A percentile compares a stretch with the other conserved stretches of the same genome.
phyloP scores from a whole-genome alignment of 2,113 vertebrate genomes.

The Motacilla alba region DNA sequence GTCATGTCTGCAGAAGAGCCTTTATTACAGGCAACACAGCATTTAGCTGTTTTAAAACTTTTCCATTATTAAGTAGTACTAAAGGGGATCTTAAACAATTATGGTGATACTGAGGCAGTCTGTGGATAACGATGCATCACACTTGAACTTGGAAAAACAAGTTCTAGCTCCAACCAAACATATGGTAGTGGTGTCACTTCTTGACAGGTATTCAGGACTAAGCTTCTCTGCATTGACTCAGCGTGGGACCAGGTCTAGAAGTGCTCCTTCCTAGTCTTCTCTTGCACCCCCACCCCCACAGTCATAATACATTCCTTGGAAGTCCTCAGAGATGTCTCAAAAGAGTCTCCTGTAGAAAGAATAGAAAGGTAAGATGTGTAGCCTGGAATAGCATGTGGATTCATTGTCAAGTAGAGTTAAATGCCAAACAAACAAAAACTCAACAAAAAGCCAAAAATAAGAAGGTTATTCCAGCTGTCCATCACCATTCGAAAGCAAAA shows the following conservation, averaged over 20 bases:
- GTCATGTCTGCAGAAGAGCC: background rate
- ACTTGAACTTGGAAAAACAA: background rate
- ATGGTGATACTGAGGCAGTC: background rate
- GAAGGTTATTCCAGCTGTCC: background rate
- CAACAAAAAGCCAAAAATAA: background rate
- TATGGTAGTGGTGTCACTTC: background rate
- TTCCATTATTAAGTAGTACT: background rate
- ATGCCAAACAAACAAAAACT: background rate
- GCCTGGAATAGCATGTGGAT: background rate
- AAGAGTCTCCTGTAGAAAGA: background rate
- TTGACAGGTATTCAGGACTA: background rate
- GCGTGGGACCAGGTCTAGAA: background rate
- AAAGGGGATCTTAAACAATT: background rate
- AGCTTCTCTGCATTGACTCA: background rate
- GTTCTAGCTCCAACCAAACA: background rate
- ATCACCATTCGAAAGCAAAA: background rate
- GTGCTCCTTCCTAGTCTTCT: background rate
- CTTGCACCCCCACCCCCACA: background rate
- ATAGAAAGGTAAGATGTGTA: background rate
- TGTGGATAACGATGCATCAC: background rate
- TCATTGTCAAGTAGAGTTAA: background rate
- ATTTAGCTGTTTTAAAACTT: background rate
- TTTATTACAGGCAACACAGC: background rate
- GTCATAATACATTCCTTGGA: background rate
- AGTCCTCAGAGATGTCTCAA: background rate